Evolutionary conservation across 2,113 vertebrate species (phyloP), one percentile per base, ranked within the genome.

Genomic region (Fulica atra): DNA sequence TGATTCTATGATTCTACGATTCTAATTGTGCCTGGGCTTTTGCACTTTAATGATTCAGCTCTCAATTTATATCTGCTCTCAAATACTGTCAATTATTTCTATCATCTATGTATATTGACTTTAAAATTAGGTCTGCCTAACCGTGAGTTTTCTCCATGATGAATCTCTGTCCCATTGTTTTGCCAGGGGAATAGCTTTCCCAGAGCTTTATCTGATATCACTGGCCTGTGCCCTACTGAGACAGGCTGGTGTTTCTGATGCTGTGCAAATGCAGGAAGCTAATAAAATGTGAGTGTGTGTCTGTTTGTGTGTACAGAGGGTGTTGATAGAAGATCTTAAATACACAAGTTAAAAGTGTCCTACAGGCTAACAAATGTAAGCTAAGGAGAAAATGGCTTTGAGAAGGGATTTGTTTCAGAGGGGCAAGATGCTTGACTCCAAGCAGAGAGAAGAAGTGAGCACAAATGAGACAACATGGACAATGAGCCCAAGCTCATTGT

Each of bases 61-160:
- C 2, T 15, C 51, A 38, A 44, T 12, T 48, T 24, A 7, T 4
- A 42, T 25, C 23, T 53, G 29, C 44, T 66, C 35, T 68, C 54
- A 42, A 44, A 44, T 61, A 56, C 51, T 46, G 23, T 29, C 3
- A 0, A 31, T 54, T 60, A 51, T 46, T 92, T 68, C 38, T 46
- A 7, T 59, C 7, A 53, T 48, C 56, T 84, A 35, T 8, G 3
- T 40, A 12, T 26, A 76, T 20, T 13, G 9, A 66, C n/a, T n/a
- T 65, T 48, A 40, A 84, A 42, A 16, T 54, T 73, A 23, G 0
- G 0, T 29, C 9, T 18, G 14, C 51, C 38, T 33, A 61, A 40
- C 44, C 10, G 7, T 28, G 35, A 63, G n/a, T 87, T 92, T 87
- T 63, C 48, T 40, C 28, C 25, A 3, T 17, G 36, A 44, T 10